These are phyloP conservation scores for Mystacides longicornis DNA, from an alignment of 2,888 invertebrate genomes.

Conservation along the genomic window DNA sequence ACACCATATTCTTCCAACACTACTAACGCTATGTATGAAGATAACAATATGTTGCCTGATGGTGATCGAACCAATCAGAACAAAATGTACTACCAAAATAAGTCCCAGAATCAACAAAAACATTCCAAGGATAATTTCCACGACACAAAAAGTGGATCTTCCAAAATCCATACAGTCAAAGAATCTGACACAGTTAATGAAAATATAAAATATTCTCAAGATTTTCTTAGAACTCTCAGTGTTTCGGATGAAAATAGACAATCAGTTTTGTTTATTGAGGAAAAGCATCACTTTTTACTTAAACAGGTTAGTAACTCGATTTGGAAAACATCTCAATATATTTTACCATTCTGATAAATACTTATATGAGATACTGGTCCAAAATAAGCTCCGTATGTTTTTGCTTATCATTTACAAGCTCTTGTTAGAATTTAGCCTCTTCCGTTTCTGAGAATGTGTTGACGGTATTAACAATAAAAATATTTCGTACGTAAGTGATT, in stretches of 20 bases:
- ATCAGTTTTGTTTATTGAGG: conserved; percentile 25
- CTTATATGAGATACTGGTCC: too few species aligned
- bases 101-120: not conserved
- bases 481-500: too few species aligned
- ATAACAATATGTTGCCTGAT: not conserved
- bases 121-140: not conserved
- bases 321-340: too few species aligned
- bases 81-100: not conserved
- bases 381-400: too few species aligned
- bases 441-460: too few species aligned
- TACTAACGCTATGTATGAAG: not conserved
- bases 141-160: not conserved
- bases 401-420: too few species aligned
- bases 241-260: conserved; percentile 24
- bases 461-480: too few species aligned
- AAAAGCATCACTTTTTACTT: conserved; percentile 20
- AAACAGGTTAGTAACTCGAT: conserved; percentile 17
- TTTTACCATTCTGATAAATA: too few species aligned
- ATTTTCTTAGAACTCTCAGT: conserved; percentile 10
- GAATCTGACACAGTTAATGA: not conserved
- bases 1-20: not conserved
- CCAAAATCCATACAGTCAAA: not conserved
- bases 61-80: not conserved
- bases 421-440: too few species aligned
- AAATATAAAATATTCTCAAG: conserved; percentile 6